Evolutionary conservation across 2,113 vertebrate genomes (phyloP).

Genomic region (Nannospalax galili): DNA sequence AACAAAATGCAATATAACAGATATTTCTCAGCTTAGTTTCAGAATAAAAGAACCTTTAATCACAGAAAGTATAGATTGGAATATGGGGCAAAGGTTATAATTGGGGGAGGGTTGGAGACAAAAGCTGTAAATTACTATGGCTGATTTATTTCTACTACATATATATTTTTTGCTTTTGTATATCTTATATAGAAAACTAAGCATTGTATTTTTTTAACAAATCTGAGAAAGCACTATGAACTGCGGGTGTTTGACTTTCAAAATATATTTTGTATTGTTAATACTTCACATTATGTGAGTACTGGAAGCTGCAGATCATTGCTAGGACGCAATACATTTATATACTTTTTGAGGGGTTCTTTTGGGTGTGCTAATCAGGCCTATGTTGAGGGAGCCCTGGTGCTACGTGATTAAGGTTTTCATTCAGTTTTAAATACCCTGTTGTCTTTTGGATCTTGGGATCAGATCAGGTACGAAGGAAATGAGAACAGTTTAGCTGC

Average conservation of each 20-base stretch:
- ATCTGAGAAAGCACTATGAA: constrained; percentile 84
- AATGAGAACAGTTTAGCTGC: constrained; percentile 44
- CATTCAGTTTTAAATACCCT: constrained; percentile 69
- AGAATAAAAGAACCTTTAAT: constrained; percentile 69
- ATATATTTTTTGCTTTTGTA: constrained; percentile 85
- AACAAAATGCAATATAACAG: constrained; percentile 64
- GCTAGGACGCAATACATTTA: constrained; percentile 79
- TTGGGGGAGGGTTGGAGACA: constrained; percentile 75
- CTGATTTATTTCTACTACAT: constrained; percentile 82
- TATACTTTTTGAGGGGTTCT: constrained; percentile 73
- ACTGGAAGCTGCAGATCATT: constrained; percentile 77
- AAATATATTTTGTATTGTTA: constrained; percentile 83
- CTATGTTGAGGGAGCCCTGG: constrained; percentile 74
- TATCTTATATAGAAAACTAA: constrained; percentile 86
- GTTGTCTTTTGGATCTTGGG: constrained; percentile 70
- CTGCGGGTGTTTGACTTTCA: constrained; percentile 78
- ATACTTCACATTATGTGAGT: constrained; percentile 76
- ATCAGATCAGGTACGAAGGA: constrained; percentile 67
- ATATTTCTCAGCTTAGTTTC: constrained; percentile 67
- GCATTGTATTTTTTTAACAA: constrained; percentile 86
- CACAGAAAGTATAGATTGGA: constrained; percentile 71
- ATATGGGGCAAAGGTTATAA: constrained; percentile 74
- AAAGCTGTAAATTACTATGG: constrained; percentile 80
- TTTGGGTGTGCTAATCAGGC: constrained; percentile 75
- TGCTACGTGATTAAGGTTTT: constrained; percentile 76